These are phyloP conservation scores for Zaprionus nigranus DNA, from an alignment of 1,140 invertebrate genomes.

Conservation along the genomic window DNA sequence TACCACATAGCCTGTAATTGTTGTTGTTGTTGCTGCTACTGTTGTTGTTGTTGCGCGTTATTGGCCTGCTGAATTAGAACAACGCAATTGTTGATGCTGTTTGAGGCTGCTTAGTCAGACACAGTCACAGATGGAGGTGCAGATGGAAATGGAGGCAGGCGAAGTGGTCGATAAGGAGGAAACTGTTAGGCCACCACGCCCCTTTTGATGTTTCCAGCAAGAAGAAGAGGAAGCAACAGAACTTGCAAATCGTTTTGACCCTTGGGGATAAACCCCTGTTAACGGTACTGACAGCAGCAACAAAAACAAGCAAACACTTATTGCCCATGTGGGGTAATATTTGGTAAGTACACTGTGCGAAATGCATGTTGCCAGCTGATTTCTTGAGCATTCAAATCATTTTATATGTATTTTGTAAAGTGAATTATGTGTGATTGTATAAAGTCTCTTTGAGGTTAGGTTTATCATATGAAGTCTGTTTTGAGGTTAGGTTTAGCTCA, in stretches of 20 bases:
- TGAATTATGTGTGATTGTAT: too few relatives aligned
- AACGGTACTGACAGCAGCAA: not conserved
- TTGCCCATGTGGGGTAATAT: not conserved
- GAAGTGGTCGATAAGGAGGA: not conserved
- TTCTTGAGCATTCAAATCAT: not conserved
- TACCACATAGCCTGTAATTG: slow-evolving; percentile 18
- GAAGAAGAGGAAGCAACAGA: not conserved
- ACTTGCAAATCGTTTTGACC: slow-evolving; percentile 1
- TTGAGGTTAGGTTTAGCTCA: too few relatives aligned
- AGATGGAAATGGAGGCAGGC: not conserved
- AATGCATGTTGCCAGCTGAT: not conserved
- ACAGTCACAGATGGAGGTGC: not conserved
- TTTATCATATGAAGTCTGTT: too few relatives aligned
- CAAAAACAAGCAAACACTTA: not conserved
- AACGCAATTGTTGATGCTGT: slow-evolving; percentile 51
- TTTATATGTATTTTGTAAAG: not conserved
- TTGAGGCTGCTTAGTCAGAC: slow-evolving; percentile 25
- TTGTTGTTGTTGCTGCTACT: slow-evolving; percentile 24
- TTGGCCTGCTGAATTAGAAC: slow-evolving; percentile 70
- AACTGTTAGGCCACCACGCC: not conserved
- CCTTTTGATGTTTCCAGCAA: not conserved
- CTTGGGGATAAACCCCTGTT: not conserved
- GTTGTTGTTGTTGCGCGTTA: slow-evolving; percentile 50
- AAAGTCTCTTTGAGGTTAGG: too few relatives aligned
- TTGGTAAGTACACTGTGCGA: not conserved